A percentile compares a stretch with the other conserved stretches of the same genome.
These are phyloP conservation scores for Trinorchestia longiramus DNA, from an alignment of 1,140 invertebrate genomes.

Conservation along the genomic window DNA sequence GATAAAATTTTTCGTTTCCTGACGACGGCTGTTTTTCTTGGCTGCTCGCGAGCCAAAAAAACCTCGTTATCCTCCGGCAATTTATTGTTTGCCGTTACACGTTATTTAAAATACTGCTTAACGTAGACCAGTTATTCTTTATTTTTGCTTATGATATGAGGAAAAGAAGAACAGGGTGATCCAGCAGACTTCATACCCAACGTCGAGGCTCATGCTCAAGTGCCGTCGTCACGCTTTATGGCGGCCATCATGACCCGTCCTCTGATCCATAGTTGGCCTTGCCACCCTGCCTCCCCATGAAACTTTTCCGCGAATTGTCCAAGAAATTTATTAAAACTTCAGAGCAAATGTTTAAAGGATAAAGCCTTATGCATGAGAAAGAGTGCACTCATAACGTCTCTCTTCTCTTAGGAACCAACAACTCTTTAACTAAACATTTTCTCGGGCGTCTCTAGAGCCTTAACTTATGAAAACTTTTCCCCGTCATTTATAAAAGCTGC, in stretches of 20 bases:
- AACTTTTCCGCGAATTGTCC: slow-evolving; percentile 6
- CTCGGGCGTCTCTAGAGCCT: slow-evolving; percentile 1
- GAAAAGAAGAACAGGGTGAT: neutral
- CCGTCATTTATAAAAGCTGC: neutral
- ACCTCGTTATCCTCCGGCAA: neutral
- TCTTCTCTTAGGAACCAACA: neutral
- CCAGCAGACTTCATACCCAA: neutral
- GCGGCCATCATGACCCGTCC: neutral
- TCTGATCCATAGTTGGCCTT: neutral
- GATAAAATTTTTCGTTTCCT: neutral
- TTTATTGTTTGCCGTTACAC: neutral
- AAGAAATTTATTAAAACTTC: neutral
- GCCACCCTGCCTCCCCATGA: neutral
- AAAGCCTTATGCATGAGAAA: neutral
- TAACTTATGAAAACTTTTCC: slow-evolving; percentile 9
- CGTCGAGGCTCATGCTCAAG: neutral
- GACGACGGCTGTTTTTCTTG: neutral
- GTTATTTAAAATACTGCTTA: neutral
- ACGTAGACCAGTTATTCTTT: neutral
- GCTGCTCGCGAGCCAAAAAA: neutral
- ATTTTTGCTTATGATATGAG: neutral
- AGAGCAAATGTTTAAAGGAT: neutral
- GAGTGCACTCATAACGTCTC: neutral
- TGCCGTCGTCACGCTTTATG: slow-evolving; percentile 5
- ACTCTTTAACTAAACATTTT: slow-evolving; percentile 10